Conservation (phyloP, 2,888 invertebrate genomes). For the Meteorus cinctellus region DNA sequence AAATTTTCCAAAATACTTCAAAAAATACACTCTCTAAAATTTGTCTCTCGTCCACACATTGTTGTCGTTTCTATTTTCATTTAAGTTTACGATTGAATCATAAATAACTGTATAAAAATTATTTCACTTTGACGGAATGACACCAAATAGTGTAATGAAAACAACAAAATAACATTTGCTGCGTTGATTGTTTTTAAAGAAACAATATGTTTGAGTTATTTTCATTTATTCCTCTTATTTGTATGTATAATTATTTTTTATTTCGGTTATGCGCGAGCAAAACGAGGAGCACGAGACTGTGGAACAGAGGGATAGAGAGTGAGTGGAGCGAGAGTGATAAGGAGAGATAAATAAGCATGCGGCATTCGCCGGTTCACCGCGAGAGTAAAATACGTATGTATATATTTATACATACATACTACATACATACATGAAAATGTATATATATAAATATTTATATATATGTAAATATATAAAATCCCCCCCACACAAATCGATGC, state of each 20-base stretch:
- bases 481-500: constrained; percentile 56
- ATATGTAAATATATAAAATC: constrained; percentile 18
- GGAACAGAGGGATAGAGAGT: neutral
- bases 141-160: neutral
- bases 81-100: neutral
- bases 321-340: constrained; percentile 3
- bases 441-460: neutral
- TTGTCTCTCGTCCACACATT: neutral
- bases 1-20: neutral
- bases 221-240: neutral
- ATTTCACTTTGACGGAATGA: neutral
- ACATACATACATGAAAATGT: neutral
- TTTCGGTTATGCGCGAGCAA: neutral
- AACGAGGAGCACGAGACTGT: neutral
- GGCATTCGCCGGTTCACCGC: constrained; percentile 16
- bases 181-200: too few relatives aligned
- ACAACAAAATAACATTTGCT: neutral
- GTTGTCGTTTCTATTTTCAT: neutral
- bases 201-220: neutral
- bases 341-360: constrained; percentile 4
- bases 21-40: neutral
- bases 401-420: neutral
- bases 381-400: neutral
- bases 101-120: neutral
- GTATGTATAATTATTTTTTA: neutral